Conservation (phyloP, 2,113 vertebrate genomes). For the Erythrolamprus reginae region DNA sequence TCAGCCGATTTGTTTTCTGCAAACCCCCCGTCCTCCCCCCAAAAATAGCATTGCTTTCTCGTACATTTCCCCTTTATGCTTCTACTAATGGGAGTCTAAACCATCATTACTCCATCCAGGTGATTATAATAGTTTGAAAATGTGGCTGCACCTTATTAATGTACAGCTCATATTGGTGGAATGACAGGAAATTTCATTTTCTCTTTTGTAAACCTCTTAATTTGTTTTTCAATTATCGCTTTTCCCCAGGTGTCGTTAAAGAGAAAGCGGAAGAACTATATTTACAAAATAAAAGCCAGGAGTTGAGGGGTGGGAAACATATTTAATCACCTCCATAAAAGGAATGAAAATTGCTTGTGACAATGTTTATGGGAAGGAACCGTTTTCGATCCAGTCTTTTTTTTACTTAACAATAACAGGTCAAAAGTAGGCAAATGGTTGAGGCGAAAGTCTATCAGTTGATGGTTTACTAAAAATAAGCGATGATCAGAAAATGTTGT, state of each 20-base stretch:
- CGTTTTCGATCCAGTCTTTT: not conserved
- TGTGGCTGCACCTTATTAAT: conserved; percentile 46
- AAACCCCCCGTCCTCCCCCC: not conserved
- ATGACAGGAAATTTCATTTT: conserved; percentile 45
- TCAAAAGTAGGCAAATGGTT: not conserved
- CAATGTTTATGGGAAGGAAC: not conserved
- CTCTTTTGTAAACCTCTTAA: conserved; percentile 44
- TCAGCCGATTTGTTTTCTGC: conserved; percentile 29
- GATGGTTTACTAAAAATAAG: not conserved
- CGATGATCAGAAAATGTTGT: not conserved
- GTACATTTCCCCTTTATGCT: conserved; percentile 17
- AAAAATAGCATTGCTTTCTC: not conserved
- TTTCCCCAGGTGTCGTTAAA: conserved; percentile 38
- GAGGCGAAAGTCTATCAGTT: not conserved
- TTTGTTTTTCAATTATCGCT: conserved; percentile 31
- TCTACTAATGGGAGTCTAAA: conserved; percentile 25
- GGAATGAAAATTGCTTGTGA: not conserved
- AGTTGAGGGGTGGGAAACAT: not conserved
- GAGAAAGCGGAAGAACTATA: conserved; percentile 9
- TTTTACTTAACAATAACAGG: not conserved
- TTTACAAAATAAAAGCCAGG: conserved; percentile 18
- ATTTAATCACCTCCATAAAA: conserved; percentile 25
- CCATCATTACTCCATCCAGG: conserved; percentile 42
- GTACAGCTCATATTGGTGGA: conserved; percentile 41
- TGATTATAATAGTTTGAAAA: conserved; percentile 33